Percentiles rank a stretch among this genome's conserved stretches.
Conservation (phyloP, 2,797 vertebrate species). For the Hippopotamyrus pictus region DNA sequence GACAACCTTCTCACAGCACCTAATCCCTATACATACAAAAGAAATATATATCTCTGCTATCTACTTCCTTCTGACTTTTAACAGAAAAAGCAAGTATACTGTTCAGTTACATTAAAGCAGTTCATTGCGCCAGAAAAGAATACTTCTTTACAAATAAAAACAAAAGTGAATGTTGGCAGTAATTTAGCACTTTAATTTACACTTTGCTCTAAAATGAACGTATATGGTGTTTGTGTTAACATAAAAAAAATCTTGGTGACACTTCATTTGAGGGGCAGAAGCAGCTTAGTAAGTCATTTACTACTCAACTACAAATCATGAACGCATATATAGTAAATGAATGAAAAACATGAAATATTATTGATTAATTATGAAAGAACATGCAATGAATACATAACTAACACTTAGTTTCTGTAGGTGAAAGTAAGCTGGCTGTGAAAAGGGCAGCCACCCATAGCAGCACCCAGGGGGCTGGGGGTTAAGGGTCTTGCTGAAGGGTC, state of each 20-base stretch:
- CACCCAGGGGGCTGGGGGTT: not conserved
- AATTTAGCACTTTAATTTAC: not conserved
- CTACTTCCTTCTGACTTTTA: slow-evolving; percentile 14
- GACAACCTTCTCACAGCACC: not conserved
- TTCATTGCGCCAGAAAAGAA: not conserved
- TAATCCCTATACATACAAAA: slow-evolving; percentile 1
- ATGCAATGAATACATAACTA: not conserved
- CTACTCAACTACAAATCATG: not conserved
- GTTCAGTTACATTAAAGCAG: not conserved
- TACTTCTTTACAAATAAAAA: not conserved
- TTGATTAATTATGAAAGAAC: not conserved
- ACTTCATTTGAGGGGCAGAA: not conserved
- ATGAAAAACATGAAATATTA: not conserved
- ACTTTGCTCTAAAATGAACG: not conserved
- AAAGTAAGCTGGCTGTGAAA: not conserved
- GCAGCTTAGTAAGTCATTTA: not conserved
- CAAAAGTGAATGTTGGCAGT: not conserved
- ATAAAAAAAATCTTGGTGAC: not conserved
- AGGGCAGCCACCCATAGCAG: not conserved
- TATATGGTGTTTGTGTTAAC: not conserved
- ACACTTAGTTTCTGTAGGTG: not conserved
- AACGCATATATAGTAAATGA: not conserved
- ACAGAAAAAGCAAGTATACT: not conserved
- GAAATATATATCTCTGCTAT: slow-evolving; percentile 38
- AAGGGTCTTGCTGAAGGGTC: not conserved